Base-by-base conservation (phyloP, 2,113 vertebrate genomes). In the Bambusicola thoracicus region DNA sequence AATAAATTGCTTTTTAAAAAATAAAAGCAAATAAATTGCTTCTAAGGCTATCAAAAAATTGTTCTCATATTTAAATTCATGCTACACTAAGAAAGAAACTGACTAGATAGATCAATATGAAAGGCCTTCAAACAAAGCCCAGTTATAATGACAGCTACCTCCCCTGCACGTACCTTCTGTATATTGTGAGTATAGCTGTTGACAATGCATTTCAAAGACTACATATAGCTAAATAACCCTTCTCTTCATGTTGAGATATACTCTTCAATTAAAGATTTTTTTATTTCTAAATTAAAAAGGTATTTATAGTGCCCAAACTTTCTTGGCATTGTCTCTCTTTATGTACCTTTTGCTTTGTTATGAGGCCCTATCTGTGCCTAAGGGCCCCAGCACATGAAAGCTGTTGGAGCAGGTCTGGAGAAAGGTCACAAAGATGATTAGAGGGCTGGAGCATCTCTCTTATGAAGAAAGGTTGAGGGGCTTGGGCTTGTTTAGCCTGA, bases 301-400 rank as follows among this genome's bases (percentile, higher is more conserved):
- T 86, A 19, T 84, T 81, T 84, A 19, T 84, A 30, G 66, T 70
- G 19, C 74, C 10, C 81, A 87, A 93, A 82, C 13, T 48, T 80
- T 49, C 59, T 87, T 85, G n/a, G 18, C 12, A 41, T 67, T 81
- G 10, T 48, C 30, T 76, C 73, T 84, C 30, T 87, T 87, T 80
- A 85, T 79, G 40, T 11, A 80, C 6, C 6, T 68, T 90, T 79
- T 76, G 8, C 12, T 53, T 49, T 53, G 51, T 29, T 53, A 53
- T 53, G 51, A 53, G 27, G 51, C 14, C 27, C 51, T 53, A 16
- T 53, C 51, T 5, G 6, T 16, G 51, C 51, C 51, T 53, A 22
- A 22, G 48, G 48, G 11, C 22, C 22, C 48, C 48, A 49, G 48
- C 21, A 51, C 25, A 51, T 51, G 25, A 51, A 51, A 51, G 13